Conservation (phyloP, 2,113 vertebrate genomes). For the Ascaphus truei region DNA sequence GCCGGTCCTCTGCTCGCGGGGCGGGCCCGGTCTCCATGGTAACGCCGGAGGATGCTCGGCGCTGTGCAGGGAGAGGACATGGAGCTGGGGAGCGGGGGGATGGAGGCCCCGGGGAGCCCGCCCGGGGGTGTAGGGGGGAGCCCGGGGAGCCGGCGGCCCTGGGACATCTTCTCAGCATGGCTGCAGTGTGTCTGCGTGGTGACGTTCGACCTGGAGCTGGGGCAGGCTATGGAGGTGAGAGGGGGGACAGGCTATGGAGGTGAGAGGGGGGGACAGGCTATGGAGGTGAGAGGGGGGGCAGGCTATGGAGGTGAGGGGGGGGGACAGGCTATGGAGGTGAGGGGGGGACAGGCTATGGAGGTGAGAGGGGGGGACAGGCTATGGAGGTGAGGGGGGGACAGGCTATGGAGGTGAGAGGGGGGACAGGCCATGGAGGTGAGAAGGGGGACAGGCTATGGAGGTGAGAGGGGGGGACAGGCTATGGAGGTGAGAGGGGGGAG, state of each 20-base stretch:
- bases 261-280: not conserved
- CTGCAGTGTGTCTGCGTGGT: conserved; percentile 88
- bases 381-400: not conserved
- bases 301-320: not conserved
- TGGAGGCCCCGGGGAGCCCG: conserved; percentile 35
- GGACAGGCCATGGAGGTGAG: not conserved
- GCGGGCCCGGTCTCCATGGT: conserved; percentile 13
- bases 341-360: not conserved
- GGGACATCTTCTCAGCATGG: conserved; percentile 85
- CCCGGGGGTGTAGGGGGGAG: conserved; percentile 20
- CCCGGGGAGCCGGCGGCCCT: conserved; percentile 47
- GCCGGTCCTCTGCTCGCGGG: conserved; percentile 1
- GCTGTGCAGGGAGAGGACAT: not conserved
- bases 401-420: not conserved
- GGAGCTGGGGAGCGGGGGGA: conserved; percentile 21
- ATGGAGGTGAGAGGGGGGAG: not conserved
- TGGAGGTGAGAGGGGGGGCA: too few species aligned
- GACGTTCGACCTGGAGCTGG: conserved; percentile 90
- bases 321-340: too few species aligned
- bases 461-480: not conserved
- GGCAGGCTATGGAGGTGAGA: conserved; percentile 87
- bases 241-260: not conserved
- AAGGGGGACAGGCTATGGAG: not conserved
- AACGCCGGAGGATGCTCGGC: conserved; percentile 1
- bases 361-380: not conserved